phyloP scores from a whole-genome alignment of 2,797 vertebrate genomes.

The Poeciliopsis turneri region DNA sequence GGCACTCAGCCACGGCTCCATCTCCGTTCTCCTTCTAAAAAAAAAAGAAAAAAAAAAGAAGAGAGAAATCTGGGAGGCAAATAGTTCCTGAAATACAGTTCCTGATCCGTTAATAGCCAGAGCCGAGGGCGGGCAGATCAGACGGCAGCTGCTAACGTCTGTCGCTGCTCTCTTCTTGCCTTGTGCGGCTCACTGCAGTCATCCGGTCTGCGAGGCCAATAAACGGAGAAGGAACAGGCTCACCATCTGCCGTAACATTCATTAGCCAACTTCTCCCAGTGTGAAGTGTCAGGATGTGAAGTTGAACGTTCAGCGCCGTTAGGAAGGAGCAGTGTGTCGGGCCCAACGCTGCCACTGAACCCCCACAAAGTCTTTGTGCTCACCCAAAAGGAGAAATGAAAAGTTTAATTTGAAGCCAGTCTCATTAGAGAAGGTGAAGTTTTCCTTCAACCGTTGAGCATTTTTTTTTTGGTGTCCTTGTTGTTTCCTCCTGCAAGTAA shows the following conservation, averaged over 20 bases:
- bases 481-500: constrained; percentile 24
- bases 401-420: constrained; percentile 23
- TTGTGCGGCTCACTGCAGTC: neutral
- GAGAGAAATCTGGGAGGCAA: constrained; percentile 12
- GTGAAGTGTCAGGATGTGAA: constrained; percentile 24
- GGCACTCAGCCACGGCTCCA: constrained; percentile 54
- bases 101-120: constrained; percentile 30
- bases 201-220: neutral
- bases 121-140: constrained; percentile 14
- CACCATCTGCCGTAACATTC: neutral
- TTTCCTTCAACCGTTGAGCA: constrained; percentile 33
- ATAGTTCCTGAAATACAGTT: constrained; percentile 24
- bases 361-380: constrained; percentile 25
- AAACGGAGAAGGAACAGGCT: neutral
- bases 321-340: constrained; percentile 12
- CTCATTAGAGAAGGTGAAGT: constrained; percentile 54
- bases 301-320: constrained; percentile 16
- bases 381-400: constrained; percentile 39
- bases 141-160: constrained; percentile 31
- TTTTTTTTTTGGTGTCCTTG: neutral
- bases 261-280: neutral
- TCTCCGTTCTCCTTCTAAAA: constrained; percentile 12
- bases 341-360: constrained; percentile 1
- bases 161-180: constrained; percentile 6
- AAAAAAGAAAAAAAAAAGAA: constrained; percentile 7